A percentile compares a stretch with the other conserved stretches of the same genome.
These are phyloP conservation scores for Tetramorium simillimum DNA, from an alignment of 1,140 invertebrate species.

Conservation along the genomic window DNA sequence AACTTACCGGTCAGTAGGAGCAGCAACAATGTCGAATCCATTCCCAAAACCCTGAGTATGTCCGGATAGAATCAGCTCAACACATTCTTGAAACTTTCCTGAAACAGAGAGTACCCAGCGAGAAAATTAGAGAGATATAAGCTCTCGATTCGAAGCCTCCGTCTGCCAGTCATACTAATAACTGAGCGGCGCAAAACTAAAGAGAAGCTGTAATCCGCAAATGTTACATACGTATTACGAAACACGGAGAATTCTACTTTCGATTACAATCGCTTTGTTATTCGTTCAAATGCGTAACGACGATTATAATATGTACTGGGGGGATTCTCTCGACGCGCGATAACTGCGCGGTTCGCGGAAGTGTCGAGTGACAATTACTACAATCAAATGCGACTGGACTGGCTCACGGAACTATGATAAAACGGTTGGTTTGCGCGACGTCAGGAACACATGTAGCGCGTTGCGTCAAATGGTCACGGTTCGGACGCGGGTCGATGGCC, in stretches of 20 bases:
- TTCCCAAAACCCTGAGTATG: slow-evolving; percentile 77
- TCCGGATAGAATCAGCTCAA: slow-evolving; percentile 76
- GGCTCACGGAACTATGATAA: slow-evolving; percentile 45
- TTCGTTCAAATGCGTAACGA: neutral
- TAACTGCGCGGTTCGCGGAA: neutral
- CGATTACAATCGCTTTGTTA: neutral
- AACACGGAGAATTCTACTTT: neutral
- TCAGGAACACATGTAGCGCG: slow-evolving; percentile 46
- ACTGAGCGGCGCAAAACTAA: neutral
- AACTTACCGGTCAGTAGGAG: slow-evolving; percentile 81
- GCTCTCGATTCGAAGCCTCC: neutral
- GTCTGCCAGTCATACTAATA: neutral
- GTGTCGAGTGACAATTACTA: slow-evolving; percentile 31
- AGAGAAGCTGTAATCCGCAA: neutral
- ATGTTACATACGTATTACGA: neutral
- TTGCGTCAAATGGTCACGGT: slow-evolving; percentile 42
- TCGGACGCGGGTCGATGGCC: slow-evolving; percentile 43
- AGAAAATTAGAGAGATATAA: neutral
- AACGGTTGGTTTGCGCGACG: slow-evolving; percentile 41
- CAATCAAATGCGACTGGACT: slow-evolving; percentile 20
- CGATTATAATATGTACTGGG: neutral
- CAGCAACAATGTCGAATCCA: slow-evolving; percentile 81
- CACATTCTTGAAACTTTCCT: slow-evolving; percentile 82
- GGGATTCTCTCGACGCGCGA: neutral
- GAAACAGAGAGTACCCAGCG: slow-evolving; percentile 71